Evolutionary conservation across 2,888 invertebrate species (phyloP), one percentile per base, ranked within the genome.

Genomic region (Pherbina coryleti): DNA sequence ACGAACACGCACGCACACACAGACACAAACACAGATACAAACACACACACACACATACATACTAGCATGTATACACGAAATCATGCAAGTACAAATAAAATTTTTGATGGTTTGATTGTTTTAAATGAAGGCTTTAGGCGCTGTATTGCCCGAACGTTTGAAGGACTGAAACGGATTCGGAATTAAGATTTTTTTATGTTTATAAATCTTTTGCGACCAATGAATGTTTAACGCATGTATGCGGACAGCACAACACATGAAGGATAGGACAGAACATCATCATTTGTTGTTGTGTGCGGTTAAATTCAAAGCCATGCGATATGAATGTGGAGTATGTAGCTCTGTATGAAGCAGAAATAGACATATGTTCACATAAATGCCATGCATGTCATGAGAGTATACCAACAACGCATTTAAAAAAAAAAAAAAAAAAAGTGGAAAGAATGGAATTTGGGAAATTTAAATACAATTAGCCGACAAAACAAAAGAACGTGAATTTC

Each of bases 1-100:
- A 81, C 81, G 83, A 81, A 82, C 70, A 80, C 83, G 74, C 78
- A 34, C 73, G 44, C 66, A 73, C 72, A 64, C 71, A 28, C 70
- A 25, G 31, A 62, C 70, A 76, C 25, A 14, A 66, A 37, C 69
- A 49, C 19, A 67, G 49, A 66, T n/a, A 17, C 49, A 67, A 11
- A 77, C 73, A 57, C 62, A 51, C 19, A 57, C 67, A 75, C 76
- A 66, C 14, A 64, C 72, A 57, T 19, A 7, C 37, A 64, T 25
- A 77, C 67, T 57, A 3, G 3, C 17, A 64, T 28, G 31, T 64
- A 31, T 22, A 55, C 55, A 31, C 34, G 31, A 31, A 64, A n/a
- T 31, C 64, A 49, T 51, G 51, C 69, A 22, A 28, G 17, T n/a
- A 51, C 49, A 53, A 51, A 51, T 69, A 51, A 17, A 51, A 69